Evolutionary conservation across 1,140 invertebrate species (phyloP).

Genomic region (Cotesia chilonis): DNA sequence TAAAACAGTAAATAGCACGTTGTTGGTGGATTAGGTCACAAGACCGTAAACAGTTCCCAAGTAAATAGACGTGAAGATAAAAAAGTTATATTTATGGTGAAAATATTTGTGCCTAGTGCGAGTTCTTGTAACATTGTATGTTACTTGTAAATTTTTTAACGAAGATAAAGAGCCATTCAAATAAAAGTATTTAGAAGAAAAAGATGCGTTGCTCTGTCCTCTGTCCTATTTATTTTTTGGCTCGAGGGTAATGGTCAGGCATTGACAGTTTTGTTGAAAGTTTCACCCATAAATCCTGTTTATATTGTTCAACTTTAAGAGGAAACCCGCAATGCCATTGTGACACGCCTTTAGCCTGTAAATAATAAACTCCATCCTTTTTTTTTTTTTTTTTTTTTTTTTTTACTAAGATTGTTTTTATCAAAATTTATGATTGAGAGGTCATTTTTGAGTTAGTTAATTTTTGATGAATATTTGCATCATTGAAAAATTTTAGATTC

Average conservation of each 20-base stretch:
- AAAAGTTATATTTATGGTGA: conserved; percentile 55
- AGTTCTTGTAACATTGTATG: neutral
- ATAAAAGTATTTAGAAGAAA: neutral
- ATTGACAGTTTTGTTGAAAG: conserved; percentile 67
- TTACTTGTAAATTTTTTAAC: neutral
- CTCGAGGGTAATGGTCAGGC: conserved; percentile 41
- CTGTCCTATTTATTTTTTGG: neutral
- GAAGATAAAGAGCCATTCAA: neutral
- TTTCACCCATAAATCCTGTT: conserved; percentile 62
- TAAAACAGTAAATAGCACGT: neutral
- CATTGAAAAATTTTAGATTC: no score
- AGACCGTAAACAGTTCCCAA: conserved; percentile 47
- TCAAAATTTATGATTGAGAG: no score
- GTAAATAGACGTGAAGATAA: conserved; percentile 42
- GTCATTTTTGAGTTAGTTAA: no score
- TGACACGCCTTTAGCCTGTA: conserved; percentile 58
- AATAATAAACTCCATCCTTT: conserved; percentile 49
- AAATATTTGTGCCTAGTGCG: conserved; percentile 56
- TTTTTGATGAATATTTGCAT: no score
- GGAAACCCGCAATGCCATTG: conserved; percentile 64
- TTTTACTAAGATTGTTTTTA: neutral
- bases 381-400: neutral
- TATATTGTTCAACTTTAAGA: conserved; percentile 64
- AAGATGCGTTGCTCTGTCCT: neutral
- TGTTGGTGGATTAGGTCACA: conserved; percentile 52